These are phyloP conservation scores for Seira ritae DNA, from an alignment of 2,888 invertebrate species.

Conservation along the genomic window DNA sequence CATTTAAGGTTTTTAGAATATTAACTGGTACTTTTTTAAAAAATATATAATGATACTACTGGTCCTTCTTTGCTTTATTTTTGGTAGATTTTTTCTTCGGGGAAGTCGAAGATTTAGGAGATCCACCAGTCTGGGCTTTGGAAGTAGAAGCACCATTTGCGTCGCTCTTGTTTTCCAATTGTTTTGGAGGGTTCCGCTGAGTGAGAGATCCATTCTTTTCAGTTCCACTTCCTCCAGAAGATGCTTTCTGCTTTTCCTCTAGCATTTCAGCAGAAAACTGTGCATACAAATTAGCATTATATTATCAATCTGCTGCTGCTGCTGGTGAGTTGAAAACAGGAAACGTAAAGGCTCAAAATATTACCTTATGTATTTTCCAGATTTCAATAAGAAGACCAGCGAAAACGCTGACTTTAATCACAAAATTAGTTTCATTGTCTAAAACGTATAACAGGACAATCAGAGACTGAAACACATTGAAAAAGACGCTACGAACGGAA, in stretches of 20 bases:
- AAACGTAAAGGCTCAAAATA: too few species aligned
- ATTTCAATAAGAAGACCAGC: constrained; percentile 96
- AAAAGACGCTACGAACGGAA: constrained; percentile 98
- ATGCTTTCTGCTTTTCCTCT: constrained; percentile 47
- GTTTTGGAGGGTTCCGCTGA: constrained; percentile 25
- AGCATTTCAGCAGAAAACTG: constrained; percentile 82
- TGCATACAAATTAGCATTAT: too few species aligned
- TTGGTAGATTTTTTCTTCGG: constrained; percentile 54
- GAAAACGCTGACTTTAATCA: constrained; percentile 95
- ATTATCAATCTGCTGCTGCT: too few species aligned
- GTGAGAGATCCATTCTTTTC: constrained; percentile 45
- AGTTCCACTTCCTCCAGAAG: neutral
- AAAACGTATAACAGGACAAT: constrained; percentile 97
- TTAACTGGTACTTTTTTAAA: neutral
- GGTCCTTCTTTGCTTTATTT: constrained; percentile 56
- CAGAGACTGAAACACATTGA: constrained; percentile 97
- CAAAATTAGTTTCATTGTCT: constrained; percentile 98
- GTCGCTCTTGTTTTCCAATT: too few species aligned
- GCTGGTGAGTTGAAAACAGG: too few species aligned
- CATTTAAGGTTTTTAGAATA: neutral
- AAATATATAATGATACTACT: constrained; percentile 39
- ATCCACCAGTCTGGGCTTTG: neutral
- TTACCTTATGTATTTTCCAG: constrained; percentile 98
- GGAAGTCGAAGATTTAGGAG: constrained; percentile 33
- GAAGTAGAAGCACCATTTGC: constrained; percentile 11